Evolutionary conservation across 2,888 invertebrate genomes (phyloP).

Genomic region (Lochmaea crataegi): DNA sequence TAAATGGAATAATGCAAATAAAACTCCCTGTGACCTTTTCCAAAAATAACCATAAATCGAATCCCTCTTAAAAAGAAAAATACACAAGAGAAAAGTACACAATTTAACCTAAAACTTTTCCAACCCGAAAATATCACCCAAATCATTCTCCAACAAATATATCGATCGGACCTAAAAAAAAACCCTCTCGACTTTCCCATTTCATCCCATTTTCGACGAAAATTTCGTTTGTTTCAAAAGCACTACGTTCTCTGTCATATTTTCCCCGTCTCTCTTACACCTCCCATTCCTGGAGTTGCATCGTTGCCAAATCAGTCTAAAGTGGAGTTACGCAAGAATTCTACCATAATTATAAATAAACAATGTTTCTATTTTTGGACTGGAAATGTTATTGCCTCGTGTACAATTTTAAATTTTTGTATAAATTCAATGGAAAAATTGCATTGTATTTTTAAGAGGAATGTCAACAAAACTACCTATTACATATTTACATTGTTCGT

Average conservation of each 20-base stretch:
- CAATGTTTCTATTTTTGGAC: no score
- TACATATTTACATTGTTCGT: no score
- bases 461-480: no score
- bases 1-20: background rate
- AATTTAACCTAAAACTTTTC: constrained; percentile 9
- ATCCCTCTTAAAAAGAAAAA: background rate
- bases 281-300: background rate
- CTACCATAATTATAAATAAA: no score
- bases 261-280: constrained; percentile 1
- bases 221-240: constrained; percentile 8
- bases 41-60: background rate
- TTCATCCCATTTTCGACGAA: constrained; percentile 9
- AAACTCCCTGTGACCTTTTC: background rate
- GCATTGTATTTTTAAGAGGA: no score
- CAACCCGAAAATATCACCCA: constrained; percentile 5
- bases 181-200: background rate
- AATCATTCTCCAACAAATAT: constrained; percentile 16
- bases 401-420: no score
- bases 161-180: constrained; percentile 13
- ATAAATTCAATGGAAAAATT: no score
- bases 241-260: constrained; percentile 7
- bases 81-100: background rate
- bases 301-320: constrained; percentile 1
- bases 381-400: no score
- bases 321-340: background rate